Percentiles rank a stretch among this genome's conserved stretches.
These are phyloP conservation scores for Danio aesculapii DNA, from an alignment of 2,797 vertebrate species.

Conservation along the genomic window DNA sequence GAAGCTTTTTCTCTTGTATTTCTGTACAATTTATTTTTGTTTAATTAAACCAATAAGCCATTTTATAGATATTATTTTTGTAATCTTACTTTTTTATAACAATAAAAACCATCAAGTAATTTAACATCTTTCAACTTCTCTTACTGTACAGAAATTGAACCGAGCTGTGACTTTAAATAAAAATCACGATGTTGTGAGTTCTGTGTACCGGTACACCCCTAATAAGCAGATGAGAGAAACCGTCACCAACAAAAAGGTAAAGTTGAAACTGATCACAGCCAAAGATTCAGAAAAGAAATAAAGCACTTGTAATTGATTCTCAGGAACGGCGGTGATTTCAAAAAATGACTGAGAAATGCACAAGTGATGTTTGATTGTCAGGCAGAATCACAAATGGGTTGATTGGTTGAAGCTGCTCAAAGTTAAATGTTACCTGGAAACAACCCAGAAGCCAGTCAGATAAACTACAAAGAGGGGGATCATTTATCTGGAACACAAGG, in stretches of 20 bases:
- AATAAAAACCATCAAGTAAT: too few species aligned
- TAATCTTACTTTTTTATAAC: too few species aligned
- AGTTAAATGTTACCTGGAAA: slow-evolving; percentile 81
- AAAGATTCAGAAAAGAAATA: not conserved
- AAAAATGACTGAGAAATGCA: slow-evolving; percentile 25
- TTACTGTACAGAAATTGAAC: too few species aligned
- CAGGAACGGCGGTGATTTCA: slow-evolving; percentile 10
- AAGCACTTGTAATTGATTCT: not conserved
- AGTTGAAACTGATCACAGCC: not conserved
- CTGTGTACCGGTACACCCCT: too few species aligned
- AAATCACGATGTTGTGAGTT: too few species aligned
- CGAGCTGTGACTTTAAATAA: too few species aligned
- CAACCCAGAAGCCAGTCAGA: slow-evolving; percentile 85
- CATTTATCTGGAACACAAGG: slow-evolving; percentile 84
- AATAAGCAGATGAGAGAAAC: slow-evolving; percentile 30
- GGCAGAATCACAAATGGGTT: slow-evolving; percentile 68
- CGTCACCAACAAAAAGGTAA: slow-evolving; percentile 7
- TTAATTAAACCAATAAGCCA: too few species aligned
- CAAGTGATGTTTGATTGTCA: slow-evolving; percentile 51
- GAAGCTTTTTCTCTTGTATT: too few species aligned
- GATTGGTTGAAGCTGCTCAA: slow-evolving; percentile 73
- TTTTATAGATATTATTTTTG: too few species aligned
- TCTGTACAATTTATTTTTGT: too few species aligned
- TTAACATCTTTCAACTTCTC: too few species aligned
- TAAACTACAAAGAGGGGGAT: slow-evolving; percentile 83